phyloP scores from a whole-genome alignment of 2,888 invertebrate genomes.

The Dorcus hopei region DNA sequence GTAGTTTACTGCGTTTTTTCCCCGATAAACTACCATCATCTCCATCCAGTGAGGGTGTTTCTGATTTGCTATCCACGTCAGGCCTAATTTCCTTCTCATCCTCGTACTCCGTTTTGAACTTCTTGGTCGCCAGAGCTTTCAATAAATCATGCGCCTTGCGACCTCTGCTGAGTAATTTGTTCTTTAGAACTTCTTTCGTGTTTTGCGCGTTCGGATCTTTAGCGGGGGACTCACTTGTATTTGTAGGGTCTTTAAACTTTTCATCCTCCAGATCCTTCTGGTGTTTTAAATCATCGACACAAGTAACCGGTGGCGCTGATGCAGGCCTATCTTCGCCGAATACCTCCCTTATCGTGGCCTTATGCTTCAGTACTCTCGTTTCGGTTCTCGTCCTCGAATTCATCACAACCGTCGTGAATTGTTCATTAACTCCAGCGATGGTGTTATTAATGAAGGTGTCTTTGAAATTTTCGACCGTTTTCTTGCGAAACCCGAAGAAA shows the following conservation, averaged over 20 bases:
- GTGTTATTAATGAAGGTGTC: constrained; percentile 65
- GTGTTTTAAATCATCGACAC: constrained; percentile 49
- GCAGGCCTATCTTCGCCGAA: constrained; percentile 79
- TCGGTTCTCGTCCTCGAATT: constrained; percentile 74
- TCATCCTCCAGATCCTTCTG: constrained; percentile 39
- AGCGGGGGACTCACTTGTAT: constrained; percentile 43
- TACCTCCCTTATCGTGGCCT: constrained; percentile 77
- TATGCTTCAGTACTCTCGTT: constrained; percentile 67
- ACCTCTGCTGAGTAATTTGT: constrained; percentile 31
- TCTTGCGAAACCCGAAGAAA: constrained; percentile 65
- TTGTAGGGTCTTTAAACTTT: constrained; percentile 48
- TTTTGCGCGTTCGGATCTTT: constrained; percentile 42
- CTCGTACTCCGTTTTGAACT: constrained; percentile 24
- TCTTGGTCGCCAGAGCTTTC: constrained; percentile 33
- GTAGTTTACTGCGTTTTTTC: constrained; percentile 58
- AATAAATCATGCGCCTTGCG: constrained; percentile 28
- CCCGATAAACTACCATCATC: constrained; percentile 34
- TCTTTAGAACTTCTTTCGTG: constrained; percentile 32
- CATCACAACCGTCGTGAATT: constrained; percentile 68
- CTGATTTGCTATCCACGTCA: constrained; percentile 41
- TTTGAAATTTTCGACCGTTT: constrained; percentile 65
- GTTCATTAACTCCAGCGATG: constrained; percentile 57
- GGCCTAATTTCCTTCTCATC: constrained; percentile 42
- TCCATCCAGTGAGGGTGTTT: constrained; percentile 43
- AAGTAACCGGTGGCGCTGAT: constrained; percentile 73